A percentile compares a stretch with the other conserved stretches of the same genome.
These are phyloP conservation scores for Diloba caeruleocephala DNA, from an alignment of 2,888 invertebrate genomes.

Conservation along the genomic window DNA sequence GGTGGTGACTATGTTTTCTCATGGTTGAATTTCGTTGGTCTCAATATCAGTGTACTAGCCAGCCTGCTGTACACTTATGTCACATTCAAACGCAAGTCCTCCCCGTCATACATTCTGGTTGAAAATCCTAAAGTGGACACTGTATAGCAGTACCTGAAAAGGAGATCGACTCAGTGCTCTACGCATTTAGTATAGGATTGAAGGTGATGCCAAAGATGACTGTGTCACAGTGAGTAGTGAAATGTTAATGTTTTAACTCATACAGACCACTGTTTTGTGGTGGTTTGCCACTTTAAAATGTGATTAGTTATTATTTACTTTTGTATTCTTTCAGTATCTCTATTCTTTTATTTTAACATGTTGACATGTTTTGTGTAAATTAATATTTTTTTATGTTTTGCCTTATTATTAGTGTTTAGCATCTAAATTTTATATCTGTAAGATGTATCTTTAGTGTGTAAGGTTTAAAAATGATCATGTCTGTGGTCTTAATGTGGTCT, in stretches of 20 bases:
- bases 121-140: constrained; percentile 78
- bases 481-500: constrained; percentile 10
- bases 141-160: constrained; percentile 70
- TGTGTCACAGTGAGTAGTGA: constrained; percentile 42
- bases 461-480: neutral
- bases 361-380: neutral
- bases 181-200: constrained; percentile 65
- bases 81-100: constrained; percentile 92
- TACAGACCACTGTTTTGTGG: constrained; percentile 17
- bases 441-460: constrained; percentile 7
- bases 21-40: constrained; percentile 97
- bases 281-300: neutral
- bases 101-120: constrained; percentile 67
- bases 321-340: constrained; percentile 16
- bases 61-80: constrained; percentile 96
- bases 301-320: neutral
- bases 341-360: constrained; percentile 6
- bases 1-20: constrained; percentile 99
- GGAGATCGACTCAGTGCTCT: constrained; percentile 62
- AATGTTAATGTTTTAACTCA: constrained; percentile 30
- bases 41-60: constrained; percentile 97
- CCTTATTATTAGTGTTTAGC: neutral
- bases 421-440: constrained; percentile 1
- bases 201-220: constrained; percentile 77
- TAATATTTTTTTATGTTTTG: constrained; percentile 5